Evolutionary conservation across 2,113 vertebrate genomes (phyloP).

Genomic region (Indicator maculatus): DNA sequence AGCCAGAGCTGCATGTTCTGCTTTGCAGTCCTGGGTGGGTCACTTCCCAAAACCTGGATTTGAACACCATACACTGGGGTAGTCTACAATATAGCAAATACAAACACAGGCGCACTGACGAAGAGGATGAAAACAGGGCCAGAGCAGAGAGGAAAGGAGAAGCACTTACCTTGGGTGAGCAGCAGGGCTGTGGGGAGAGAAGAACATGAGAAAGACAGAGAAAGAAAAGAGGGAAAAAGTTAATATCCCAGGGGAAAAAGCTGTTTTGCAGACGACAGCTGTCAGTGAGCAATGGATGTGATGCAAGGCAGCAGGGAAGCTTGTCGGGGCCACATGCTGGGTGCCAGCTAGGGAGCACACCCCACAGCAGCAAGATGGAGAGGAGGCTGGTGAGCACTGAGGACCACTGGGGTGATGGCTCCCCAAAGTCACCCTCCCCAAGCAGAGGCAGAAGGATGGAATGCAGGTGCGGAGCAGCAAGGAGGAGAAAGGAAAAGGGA

Average conservation of each 20-base stretch:
- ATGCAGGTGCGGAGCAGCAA: background rate
- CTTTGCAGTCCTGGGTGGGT: background rate
- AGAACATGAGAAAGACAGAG: conserved; percentile 46
- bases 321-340: conserved; percentile 39
- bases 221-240: conserved; percentile 71
- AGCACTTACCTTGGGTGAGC: conserved; percentile 81
- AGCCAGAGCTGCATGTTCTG: background rate
- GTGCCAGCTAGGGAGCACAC: conserved; percentile 48
- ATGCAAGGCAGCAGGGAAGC: conserved; percentile 15
- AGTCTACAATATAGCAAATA: background rate
- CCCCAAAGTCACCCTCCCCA: background rate
- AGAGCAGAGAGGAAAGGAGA: conserved; percentile 34
- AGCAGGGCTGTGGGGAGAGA: conserved; percentile 76
- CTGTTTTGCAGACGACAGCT: conserved; percentile 17
- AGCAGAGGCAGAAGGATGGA: background rate
- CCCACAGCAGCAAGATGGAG: background rate
- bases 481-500: background rate
- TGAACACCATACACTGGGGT: background rate
- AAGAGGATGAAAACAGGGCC: conserved; percentile 7
- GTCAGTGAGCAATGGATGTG: conserved; percentile 44
- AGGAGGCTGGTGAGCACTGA: background rate
- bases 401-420: background rate
- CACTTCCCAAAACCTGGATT: background rate
- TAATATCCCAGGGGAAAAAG: conserved; percentile 56
- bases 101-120: background rate